Evolutionary conservation across 2,797 vertebrate genomes (phyloP), one percentile per base, ranked within the genome.

Genomic region (Bradypus variegatus): DNA sequence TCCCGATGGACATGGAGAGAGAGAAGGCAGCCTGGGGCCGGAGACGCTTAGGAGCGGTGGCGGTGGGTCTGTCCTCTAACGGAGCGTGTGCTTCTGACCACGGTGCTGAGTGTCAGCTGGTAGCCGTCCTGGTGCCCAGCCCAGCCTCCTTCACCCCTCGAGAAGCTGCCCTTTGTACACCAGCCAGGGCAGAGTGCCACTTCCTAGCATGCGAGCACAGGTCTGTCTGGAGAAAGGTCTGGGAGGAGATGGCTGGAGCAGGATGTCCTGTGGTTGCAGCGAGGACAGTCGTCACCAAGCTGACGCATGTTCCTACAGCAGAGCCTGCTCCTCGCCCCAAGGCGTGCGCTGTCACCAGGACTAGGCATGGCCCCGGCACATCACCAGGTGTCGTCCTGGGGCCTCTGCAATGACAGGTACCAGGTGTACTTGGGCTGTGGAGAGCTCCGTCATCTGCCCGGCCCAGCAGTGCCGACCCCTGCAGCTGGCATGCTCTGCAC

Each of bases 401-500:
- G 53, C 5, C 53, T 55, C 53, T 55, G 53, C 53, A 16, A 55
- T 4, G 53, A 55, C 15, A 55, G 50, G 15, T 5, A 16, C 53
- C 53, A 55, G 53, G 14, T 16, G 53, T 55, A 15, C 14, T 55
- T 55, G 13, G 15, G 53, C 53, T 55, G 53, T 16, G 18, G 53
- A 55, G 18, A 55, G 53, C 18, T 55, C 53, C 13, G 53, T 55
- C 15, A 15, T 16, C 53, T 16, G 18, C 14, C 53, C 13, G 13
- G 53, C 36, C 29, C 13, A n/a, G 25, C 4, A 13, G 38, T 3
- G 27, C 36, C 11, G 10, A 55, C 0, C 36, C 15, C 33, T 67
- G 14, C 7, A 21, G 23, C 18, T 4, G 16, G 55, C 4, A 19
- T 18, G 7, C 0, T 0, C 36, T 2, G 0, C 6, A 33, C 4